phyloP scores from a whole-genome alignment of 2,113 vertebrate genomes.

The Corydoras sp. region DNA sequence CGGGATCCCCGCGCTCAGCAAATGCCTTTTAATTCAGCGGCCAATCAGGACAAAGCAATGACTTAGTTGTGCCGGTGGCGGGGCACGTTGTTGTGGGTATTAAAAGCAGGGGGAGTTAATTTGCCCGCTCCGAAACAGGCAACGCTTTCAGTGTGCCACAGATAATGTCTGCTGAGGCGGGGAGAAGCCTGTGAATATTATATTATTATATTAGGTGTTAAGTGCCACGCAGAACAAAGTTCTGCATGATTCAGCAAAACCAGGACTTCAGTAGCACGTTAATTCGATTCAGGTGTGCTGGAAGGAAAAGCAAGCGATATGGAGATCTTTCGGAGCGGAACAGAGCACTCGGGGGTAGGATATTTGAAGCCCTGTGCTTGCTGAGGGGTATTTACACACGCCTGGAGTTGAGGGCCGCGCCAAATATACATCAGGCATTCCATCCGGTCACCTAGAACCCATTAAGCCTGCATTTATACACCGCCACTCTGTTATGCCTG shows the following conservation, averaged over 20 bases:
- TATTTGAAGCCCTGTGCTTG: conserved; percentile 28
- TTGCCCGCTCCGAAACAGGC: not conserved
- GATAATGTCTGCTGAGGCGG: not conserved
- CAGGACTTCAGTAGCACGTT: not conserved
- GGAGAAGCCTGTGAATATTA: not conserved
- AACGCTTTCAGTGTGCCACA: not conserved
- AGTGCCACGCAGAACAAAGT: not conserved
- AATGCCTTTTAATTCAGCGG: conserved; percentile 23
- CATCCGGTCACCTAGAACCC: conserved; percentile 8
- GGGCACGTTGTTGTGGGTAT: not conserved
- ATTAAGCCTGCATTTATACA: conserved; percentile 21
- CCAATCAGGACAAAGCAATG: conserved; percentile 2
- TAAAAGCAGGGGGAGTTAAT: not conserved
- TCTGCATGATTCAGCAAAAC: conserved; percentile 1
- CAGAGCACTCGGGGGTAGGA: not conserved
- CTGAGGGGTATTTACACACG: conserved; percentile 43
- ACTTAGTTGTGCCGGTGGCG: not conserved
- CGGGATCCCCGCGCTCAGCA: conserved; percentile 4
- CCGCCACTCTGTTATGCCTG: no score
- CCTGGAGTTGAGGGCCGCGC: conserved; percentile 31
- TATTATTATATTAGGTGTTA: not conserved
- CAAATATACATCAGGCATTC: conserved; percentile 37
- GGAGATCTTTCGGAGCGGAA: conserved; percentile 10
- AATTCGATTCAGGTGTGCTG: not conserved
- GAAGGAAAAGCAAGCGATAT: not conserved